These are phyloP conservation scores for Calliphora vicina DNA, from an alignment of 1,140 invertebrate species.

Conservation along the genomic window DNA sequence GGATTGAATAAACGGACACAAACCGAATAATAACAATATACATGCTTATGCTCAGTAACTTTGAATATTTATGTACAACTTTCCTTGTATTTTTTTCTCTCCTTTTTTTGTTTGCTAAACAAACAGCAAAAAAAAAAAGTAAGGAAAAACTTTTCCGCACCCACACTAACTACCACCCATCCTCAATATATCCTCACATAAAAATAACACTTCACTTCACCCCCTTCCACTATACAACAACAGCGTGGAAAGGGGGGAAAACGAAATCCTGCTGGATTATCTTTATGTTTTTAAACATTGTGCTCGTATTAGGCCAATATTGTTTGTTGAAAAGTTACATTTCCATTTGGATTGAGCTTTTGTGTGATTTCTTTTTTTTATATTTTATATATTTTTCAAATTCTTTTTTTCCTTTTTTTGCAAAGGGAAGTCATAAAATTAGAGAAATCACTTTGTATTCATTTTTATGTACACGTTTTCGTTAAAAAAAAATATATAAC, in stretches of 20 bases:
- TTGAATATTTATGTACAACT: not conserved
- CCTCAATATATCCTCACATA: not conserved
- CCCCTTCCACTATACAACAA: not conserved
- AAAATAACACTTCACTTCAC: slow-evolving; percentile 1
- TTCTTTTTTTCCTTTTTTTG: not conserved
- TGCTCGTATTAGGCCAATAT: not conserved
- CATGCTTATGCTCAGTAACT: not conserved
- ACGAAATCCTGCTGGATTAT: not conserved
- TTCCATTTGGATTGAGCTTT: not conserved
- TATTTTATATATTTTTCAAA: not conserved
- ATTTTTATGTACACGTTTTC: too few relatives aligned
- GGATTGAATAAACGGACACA: slow-evolving; percentile 12
- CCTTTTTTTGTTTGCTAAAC: not conserved
- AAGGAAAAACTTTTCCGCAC: not conserved
- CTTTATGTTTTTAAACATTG: not conserved
- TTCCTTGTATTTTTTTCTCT: not conserved
- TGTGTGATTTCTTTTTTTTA: not conserved
- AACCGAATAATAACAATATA: slow-evolving; percentile 1
- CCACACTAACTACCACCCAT: not conserved
- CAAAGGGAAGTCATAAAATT: not conserved
- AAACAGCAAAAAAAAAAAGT: too few relatives aligned
- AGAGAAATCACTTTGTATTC: not conserved
- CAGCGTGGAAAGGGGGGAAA: not conserved
- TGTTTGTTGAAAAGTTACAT: slow-evolving; percentile 10
- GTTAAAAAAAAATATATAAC: not conserved